phyloP scores from a whole-genome alignment of 2,797 vertebrate genomes.

The Allobates femoralis region DNA sequence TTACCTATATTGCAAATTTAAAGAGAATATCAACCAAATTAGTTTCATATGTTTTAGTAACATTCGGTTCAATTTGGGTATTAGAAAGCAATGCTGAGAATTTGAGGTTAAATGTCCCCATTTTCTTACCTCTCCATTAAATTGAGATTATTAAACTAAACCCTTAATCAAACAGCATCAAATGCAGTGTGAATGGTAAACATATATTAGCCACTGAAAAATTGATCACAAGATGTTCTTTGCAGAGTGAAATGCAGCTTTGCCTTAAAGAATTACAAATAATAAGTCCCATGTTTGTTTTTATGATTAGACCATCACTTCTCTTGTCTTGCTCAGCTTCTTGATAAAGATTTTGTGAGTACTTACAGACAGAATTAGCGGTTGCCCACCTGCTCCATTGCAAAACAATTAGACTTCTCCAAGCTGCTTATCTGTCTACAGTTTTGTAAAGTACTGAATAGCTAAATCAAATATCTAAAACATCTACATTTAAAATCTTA shows the following conservation, averaged over 20 bases:
- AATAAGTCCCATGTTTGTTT: slow-evolving; percentile 34
- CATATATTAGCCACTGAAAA: background rate
- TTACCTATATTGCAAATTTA: background rate
- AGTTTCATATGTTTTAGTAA: background rate
- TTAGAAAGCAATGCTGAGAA: background rate
- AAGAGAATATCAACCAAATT: background rate
- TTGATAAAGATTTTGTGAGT: slow-evolving; percentile 65
- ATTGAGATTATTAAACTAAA: slow-evolving; percentile 9
- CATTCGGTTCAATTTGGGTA: background rate
- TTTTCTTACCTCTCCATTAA: slow-evolving; percentile 21
- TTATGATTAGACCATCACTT: slow-evolving; percentile 54
- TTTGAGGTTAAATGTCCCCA: slow-evolving; percentile 11
- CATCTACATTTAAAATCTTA: slow-evolving; percentile 12
- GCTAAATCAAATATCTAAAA: slow-evolving; percentile 27
- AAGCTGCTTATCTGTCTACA: slow-evolving; percentile 66
- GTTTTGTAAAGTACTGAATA: slow-evolving; percentile 65
- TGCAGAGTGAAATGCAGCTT: background rate
- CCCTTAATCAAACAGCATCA: slow-evolving; percentile 21
- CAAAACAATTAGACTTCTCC: slow-evolving; percentile 61
- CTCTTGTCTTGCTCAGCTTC: slow-evolving; percentile 65
- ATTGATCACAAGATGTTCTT: slow-evolving; percentile 26
- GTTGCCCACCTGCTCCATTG: slow-evolving; percentile 38
- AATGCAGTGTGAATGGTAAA: slow-evolving; percentile 21
- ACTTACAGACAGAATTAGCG: slow-evolving; percentile 30
- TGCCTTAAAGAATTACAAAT: slow-evolving; percentile 33